These are phyloP conservation scores for Sebastes trivittatus DNA, from an alignment of 2,797 vertebrate genomes.

Conservation along the genomic window DNA sequence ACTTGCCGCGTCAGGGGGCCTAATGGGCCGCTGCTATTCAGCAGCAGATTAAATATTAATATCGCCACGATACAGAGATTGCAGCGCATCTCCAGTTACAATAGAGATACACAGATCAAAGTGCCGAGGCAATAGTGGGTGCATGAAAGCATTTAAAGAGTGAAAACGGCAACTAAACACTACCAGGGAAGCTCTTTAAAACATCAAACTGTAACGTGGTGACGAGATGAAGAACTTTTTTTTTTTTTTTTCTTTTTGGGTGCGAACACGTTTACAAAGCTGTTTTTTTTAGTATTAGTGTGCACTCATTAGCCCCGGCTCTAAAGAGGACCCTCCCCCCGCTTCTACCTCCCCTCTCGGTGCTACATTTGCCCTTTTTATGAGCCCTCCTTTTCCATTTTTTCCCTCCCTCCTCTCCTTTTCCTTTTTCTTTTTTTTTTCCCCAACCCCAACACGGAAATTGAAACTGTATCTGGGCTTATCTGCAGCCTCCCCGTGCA, in stretches of 20 bases:
- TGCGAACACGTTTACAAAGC: constrained; percentile 74
- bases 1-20: constrained; percentile 84
- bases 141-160: constrained; percentile 84
- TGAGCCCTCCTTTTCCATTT: constrained; percentile 84
- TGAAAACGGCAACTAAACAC: constrained; percentile 80
- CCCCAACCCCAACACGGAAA: constrained; percentile 86
- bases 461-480: constrained; percentile 91
- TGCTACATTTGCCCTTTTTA: constrained; percentile 86
- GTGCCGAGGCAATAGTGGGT: constrained; percentile 75
- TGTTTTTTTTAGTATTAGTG: constrained; percentile 75
- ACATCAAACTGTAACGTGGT: constrained; percentile 68
- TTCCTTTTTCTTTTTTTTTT: constrained; percentile 71
- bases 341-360: constrained; percentile 51
- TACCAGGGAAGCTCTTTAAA: constrained; percentile 77
- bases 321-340: constrained; percentile 74
- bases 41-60: constrained; percentile 89
- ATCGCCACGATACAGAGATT: constrained; percentile 85
- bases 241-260: constrained; percentile 46
- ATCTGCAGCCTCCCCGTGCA: constrained; percentile 88
- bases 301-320: constrained; percentile 79
- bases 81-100: constrained; percentile 85
- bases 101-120: constrained; percentile 85
- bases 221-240: constrained; percentile 73
- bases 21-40: constrained; percentile 87
- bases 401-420: constrained; percentile 66